Conservation (phyloP, 2,888 invertebrate species). For the Cistogaster globosa region DNA sequence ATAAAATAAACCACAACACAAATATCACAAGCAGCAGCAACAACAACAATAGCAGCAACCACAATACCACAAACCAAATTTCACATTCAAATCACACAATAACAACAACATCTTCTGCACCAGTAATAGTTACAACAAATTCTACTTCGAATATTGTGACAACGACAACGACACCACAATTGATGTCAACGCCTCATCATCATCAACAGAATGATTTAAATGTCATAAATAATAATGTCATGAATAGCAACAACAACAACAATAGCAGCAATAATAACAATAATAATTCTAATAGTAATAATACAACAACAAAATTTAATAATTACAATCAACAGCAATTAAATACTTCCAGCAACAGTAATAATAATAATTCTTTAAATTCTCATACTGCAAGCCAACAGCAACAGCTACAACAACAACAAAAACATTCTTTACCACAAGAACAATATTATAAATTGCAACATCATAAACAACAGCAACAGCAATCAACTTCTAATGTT, state of each 20-base stretch:
- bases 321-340: slow-evolving; percentile 72
- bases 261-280: slow-evolving; percentile 53
- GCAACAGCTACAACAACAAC: slow-evolving; percentile 74
- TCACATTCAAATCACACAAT: slow-evolving; percentile 74
- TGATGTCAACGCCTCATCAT: slow-evolving; percentile 69
- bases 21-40: slow-evolving; percentile 66
- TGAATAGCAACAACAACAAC: slow-evolving; percentile 66
- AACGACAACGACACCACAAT: slow-evolving; percentile 67
- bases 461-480: slow-evolving; percentile 73
- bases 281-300: slow-evolving; percentile 53
- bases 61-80: slow-evolving; percentile 62
- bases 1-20: slow-evolving; percentile 78
- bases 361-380: slow-evolving; percentile 70
- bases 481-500: slow-evolving; percentile 70
- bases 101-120: slow-evolving; percentile 30
- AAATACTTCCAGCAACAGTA: slow-evolving; percentile 74
- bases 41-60: slow-evolving; percentile 21
- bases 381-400: slow-evolving; percentile 68
- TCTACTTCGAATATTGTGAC: slow-evolving; percentile 48
- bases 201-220: slow-evolving; percentile 76
- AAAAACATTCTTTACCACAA: slow-evolving; percentile 67
- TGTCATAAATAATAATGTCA: slow-evolving; percentile 77
- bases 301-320: slow-evolving; percentile 61
- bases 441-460: slow-evolving; percentile 69
- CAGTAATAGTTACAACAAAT: slow-evolving; percentile 65